A percentile compares a stretch with the other conserved stretches of the same genome.
Evolutionary conservation across 2,113 vertebrate genomes (phyloP).

Genomic region (Cryptotis parvus): DNA sequence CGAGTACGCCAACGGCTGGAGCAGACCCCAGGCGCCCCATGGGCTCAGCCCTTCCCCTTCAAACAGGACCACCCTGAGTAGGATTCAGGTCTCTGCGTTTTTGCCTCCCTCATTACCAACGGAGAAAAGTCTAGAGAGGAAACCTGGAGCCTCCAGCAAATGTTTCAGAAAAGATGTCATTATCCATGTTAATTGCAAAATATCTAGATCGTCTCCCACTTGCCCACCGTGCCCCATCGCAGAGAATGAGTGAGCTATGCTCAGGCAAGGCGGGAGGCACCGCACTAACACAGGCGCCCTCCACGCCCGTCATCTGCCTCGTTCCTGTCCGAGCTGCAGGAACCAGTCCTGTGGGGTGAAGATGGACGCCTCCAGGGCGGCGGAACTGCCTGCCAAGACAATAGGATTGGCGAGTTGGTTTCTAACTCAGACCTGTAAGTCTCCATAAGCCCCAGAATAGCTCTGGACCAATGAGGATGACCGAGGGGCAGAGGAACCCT

Average conservation of each 20-base stretch:
- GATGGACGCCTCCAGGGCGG: too few relatives aligned
- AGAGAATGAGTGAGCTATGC: background rate
- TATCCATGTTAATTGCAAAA: conserved; percentile 46
- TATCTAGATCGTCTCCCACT: background rate
- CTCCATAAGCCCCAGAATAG: background rate
- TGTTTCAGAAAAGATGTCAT: conserved; percentile 21
- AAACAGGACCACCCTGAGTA: background rate
- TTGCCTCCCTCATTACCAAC: conserved; percentile 26
- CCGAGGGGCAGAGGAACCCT: background rate
- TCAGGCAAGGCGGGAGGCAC: background rate
- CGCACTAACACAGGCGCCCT: background rate
- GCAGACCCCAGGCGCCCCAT: background rate
- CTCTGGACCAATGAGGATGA: background rate
- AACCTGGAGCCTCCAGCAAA: conserved; percentile 27
- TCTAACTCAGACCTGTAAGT: background rate
- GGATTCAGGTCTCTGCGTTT: background rate
- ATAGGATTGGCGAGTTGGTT: background rate
- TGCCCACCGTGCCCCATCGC: background rate
- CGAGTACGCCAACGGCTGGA: conserved; percentile 14
- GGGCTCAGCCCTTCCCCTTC: background rate
- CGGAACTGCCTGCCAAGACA: background rate
- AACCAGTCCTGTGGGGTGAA: background rate
- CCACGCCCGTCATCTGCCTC: background rate
- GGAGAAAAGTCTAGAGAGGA: background rate
- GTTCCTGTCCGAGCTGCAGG: background rate